Percentiles rank a stretch among this genome's conserved stretches.
Evolutionary conservation across 2,113 vertebrate genomes (phyloP).

Genomic region (Isichthys henryi): DNA sequence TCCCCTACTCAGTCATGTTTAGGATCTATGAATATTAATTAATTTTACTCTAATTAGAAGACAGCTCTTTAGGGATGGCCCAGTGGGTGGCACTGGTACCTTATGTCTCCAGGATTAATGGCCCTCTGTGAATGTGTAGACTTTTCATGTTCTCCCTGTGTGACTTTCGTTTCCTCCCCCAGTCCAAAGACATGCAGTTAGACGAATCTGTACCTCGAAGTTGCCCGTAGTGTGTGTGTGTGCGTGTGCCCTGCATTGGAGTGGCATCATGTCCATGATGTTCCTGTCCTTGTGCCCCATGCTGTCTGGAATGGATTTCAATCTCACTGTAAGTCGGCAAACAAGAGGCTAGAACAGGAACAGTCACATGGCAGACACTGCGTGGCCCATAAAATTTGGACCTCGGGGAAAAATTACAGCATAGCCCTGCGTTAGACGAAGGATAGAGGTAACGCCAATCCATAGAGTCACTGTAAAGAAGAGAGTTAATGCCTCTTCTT

Average conservation of each 20-base stretch:
- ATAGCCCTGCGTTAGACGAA: no score
- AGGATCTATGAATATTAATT: not conserved
- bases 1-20: not conserved
- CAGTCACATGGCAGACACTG: not conserved
- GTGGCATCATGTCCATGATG: not conserved
- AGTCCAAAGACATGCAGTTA: not conserved
- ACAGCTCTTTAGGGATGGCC: not conserved
- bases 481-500: not conserved
- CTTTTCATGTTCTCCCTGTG: not conserved
- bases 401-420: not conserved
- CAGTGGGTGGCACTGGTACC: not conserved
- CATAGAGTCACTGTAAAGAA: not conserved
- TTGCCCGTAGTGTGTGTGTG: not conserved
- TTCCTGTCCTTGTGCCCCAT: not conserved
- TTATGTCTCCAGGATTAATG: not conserved
- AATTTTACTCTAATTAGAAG: not conserved
- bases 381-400: not conserved
- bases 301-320: not conserved
- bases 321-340: not conserved
- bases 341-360: not conserved
- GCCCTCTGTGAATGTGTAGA: not conserved
- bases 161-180: not conserved
- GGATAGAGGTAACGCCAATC: no score
- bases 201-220: not conserved
- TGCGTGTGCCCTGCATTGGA: not conserved